Base-by-base conservation (phyloP, 2,797 vertebrate species). In the Podarcis siculus region DNA sequence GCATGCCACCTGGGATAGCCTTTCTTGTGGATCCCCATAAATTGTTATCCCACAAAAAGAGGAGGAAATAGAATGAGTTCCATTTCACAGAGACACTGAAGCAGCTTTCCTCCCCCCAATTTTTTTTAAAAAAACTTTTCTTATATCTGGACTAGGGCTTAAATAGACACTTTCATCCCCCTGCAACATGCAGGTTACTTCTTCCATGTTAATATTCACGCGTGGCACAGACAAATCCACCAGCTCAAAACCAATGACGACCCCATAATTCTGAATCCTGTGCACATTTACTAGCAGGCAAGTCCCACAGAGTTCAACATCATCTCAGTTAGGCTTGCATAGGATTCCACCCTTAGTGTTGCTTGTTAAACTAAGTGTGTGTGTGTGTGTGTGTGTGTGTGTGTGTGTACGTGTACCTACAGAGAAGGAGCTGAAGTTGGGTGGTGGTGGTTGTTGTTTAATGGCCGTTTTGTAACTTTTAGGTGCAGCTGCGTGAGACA, bases 401-500 rank as follows among this genome's bases (percentile, higher is more conserved):
- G 9, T 45, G 45, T 45, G 9, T 10, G 3, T 37, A 3, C 3
- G 45, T 49, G 3, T 55, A 8, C 55, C 71, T 80, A 64, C 35
- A 42, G 35, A 79, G 8, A 58, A 85, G 64, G 12, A 73, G 39
- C 37, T 10, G 25, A 35, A 27, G 30, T 1, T 72, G 42, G 2
- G 17, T 55, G 2, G 42, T 45, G 8, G 42, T 45, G 3, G 49
- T 49, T 49, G 23, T 13, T 73, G 21, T n/a, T 35, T 30, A 82
- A 87, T 86, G 30, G 85, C 79, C 37, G 85, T n/a, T 77, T 67
- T 89, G 93, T 92, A 94, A 95, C 92, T 94, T 94, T 94, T 85
- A 88, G 90, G 89, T 89, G 90, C 86, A 75, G 87, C 92, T 90
- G 85, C 92, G 89, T 83, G n/a, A 71, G 92, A 89, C 85, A 86